Evolutionary conservation across 1,140 invertebrate genomes (phyloP), one percentile per base, ranked within the genome.

Genomic region (Bombus impatiens): DNA sequence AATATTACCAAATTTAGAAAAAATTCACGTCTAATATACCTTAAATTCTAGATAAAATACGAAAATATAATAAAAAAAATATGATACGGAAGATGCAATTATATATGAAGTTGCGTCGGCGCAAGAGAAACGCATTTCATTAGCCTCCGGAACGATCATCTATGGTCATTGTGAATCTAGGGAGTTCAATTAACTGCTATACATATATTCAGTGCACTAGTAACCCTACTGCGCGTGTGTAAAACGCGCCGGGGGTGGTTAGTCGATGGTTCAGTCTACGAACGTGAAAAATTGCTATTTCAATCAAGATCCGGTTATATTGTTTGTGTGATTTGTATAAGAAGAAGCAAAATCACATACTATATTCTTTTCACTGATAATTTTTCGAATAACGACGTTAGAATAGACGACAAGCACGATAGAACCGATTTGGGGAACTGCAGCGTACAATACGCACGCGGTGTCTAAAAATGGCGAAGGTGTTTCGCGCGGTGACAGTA

Each of bases 401-500:
- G 15, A 18, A 78, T 53, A 72, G 18, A 28, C 37, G 44, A 13
- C 28, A 40, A 83, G 57, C 40, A 35, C 53, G 25, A 57, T 18
- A 25, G 22, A 67, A 67, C 47, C 13, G 8, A 86, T 72, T 62
- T 28, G 3, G 28, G 32, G 42, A 65, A 72, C 83, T 85, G 84
- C 71, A 86, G 84, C 79, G 84, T 81, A 86, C 79, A 32, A 82
- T 82, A 86, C 84, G 93, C 94, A 94, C 93, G 94, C 94, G 93
- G 94, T 93, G 88, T 89, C 89, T 92, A 94, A 96, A 96, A 96
- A 97, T 97, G 97, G 96, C 96, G 96, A 96, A 96, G 95, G 95
- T 95, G 95, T 97, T 96, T 96, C 96, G 96, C 95, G 96, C 96
- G 95, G 97, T 97, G 95, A 96, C 95, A 94, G 96, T 97, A 91